Percentiles rank a stretch among this genome's conserved stretches.
These are phyloP conservation scores for Drosophila insularis DNA, from an alignment of 1,140 invertebrate genomes.

Conservation along the genomic window DNA sequence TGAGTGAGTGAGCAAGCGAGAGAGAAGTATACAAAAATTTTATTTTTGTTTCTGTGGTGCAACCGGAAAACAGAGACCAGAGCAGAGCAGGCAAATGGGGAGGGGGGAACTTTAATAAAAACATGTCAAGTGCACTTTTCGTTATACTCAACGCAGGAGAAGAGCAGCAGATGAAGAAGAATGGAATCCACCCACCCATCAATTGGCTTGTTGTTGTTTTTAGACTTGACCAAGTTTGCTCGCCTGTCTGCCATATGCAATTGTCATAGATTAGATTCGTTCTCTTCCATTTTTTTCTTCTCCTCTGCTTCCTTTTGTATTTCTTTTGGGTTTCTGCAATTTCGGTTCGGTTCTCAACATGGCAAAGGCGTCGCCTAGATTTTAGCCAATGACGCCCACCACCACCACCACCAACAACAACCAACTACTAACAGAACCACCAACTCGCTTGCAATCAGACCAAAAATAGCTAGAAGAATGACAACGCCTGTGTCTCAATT, in stretches of 20 bases:
- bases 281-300: not conserved
- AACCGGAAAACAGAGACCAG: not conserved
- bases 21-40: constrained; percentile 19
- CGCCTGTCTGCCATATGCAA: constrained; percentile 76
- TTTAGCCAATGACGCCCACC: constrained; percentile 27
- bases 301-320: constrained; percentile 29
- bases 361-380: constrained; percentile 45
- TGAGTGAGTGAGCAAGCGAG: not conserved
- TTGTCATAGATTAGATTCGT: constrained; percentile 65
- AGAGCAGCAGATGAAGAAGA: constrained; percentile 28
- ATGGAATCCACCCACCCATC: constrained; percentile 17
- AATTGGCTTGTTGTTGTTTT: constrained; percentile 45
- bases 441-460: constrained; percentile 23
- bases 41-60: constrained; percentile 32
- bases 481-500: not conserved
- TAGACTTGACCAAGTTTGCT: constrained; percentile 78
- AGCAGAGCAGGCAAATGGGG: not conserved
- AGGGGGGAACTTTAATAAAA: constrained; percentile 67
- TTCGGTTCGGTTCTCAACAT: constrained; percentile 39
- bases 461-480: constrained; percentile 37
- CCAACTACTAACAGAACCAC: not conserved
- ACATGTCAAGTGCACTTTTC: constrained; percentile 76
- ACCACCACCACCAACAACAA: no score
- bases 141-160: constrained; percentile 29
- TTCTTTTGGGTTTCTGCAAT: constrained; percentile 11